Evolutionary conservation across 2,888 invertebrate species (phyloP), one percentile per base, ranked within the genome.

Genomic region (Brachyptera putata): DNA sequence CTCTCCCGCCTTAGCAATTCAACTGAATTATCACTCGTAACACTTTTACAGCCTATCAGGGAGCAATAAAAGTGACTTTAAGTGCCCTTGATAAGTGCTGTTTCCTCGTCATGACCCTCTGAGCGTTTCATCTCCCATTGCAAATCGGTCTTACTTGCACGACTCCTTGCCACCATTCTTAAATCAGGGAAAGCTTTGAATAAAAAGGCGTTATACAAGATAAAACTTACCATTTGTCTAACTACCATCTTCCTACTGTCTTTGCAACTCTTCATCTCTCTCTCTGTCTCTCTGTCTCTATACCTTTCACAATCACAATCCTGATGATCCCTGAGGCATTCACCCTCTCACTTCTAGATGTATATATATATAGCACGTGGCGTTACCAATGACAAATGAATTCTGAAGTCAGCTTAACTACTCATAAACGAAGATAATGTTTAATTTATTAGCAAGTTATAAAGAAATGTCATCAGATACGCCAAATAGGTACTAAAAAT

Each of bases 41-140:
- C 75, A 75, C 75, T 75, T 76, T 75, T 74, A 76, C 74, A 71
- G 71, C 72, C 75, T 74, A 73, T 75, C 71, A 71, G 76, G 75
- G 76, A 73, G 71, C 71, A 74, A 75, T 76, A 76, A 76, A 75
- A 72, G 71, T 67, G 71, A 70, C 72, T 73, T 73, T 72, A 74
- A 75, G 74, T 74, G 75, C 72, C 72, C 71, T 71, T 73, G 74
- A 73, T 74, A 74, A 74, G 73, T 72, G 73, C 70, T 72, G 73
- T 70, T 69, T 68, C 68, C 58, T 58, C 56, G 56, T 49, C 48
- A 43, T 53, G 56, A 58, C 61, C 61, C 48, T 36, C 49, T 13
- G 30, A 30, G 60, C 50, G 56, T 60, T 60, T 49, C 60, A 49
- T 56, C 60, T 62, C 57, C 53, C 65, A 68, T 68, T 67, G 69